A percentile compares a stretch with the other conserved stretches of the same genome.
These are phyloP conservation scores for Isotomurus palustris DNA, from an alignment of 2,888 invertebrate species.

Conservation along the genomic window DNA sequence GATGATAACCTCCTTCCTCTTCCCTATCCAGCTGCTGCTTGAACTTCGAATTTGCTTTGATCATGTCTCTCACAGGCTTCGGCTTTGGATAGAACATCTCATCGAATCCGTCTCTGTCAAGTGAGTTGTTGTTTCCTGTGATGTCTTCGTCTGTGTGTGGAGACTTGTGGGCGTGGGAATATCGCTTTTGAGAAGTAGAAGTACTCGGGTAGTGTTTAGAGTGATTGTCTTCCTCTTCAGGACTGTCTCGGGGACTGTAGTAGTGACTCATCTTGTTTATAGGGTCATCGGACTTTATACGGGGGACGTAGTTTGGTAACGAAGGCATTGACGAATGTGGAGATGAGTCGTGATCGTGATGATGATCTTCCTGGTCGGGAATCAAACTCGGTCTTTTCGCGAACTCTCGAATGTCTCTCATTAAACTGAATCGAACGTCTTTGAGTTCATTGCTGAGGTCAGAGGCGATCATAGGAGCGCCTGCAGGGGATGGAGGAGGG, in stretches of 20 bases:
- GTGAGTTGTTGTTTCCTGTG: not conserved
- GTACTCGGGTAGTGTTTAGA: not conserved
- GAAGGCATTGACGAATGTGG: no score
- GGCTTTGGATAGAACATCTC: slow-evolving; percentile 34
- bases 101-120: slow-evolving; percentile 25
- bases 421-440: slow-evolving; percentile 41
- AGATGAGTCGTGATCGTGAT: not conserved
- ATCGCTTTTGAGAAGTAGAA: not conserved
- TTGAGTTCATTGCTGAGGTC: slow-evolving; percentile 42
- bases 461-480: not conserved
- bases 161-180: not conserved
- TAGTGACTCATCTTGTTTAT: not conserved
- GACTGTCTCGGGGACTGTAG: not conserved
- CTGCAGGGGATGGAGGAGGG: not conserved
- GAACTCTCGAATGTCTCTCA: slow-evolving; percentile 45
- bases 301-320: no score
- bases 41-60: slow-evolving; percentile 4
- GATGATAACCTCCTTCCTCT: no score
- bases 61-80: slow-evolving; percentile 42
- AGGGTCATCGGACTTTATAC: no score
- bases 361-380: not conserved
- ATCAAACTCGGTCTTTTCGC: slow-evolving; percentile 35
- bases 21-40: not conserved
- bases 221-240: not conserved
- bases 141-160: not conserved